Evolutionary conservation across 2,888 invertebrate species (phyloP).

Genomic region (Mesodorylaimus sp.): DNA sequence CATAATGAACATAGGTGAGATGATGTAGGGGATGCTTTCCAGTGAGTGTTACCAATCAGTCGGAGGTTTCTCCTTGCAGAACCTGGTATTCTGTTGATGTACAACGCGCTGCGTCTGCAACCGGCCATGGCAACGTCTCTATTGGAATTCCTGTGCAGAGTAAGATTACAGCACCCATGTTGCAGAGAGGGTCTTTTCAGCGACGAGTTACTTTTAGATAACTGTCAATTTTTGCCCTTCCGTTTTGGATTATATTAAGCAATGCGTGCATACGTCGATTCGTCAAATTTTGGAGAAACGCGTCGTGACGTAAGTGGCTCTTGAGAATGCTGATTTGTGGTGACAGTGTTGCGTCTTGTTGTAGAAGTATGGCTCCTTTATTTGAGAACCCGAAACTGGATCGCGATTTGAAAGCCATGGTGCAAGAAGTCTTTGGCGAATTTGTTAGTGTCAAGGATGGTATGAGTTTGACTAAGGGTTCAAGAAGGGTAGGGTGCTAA

Average conservation of each 20-base stretch:
- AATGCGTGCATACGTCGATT: conserved; percentile 61
- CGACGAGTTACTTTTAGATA: conserved; percentile 42
- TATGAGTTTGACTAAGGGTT: conserved; percentile 18
- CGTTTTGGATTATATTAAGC: conserved; percentile 54
- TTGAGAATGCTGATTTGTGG: conserved; percentile 1
- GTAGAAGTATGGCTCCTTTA: conserved; percentile 53
- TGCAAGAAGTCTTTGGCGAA: conserved; percentile 74
- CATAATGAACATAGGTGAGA: conserved; percentile 66
- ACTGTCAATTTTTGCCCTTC: conserved; percentile 67
- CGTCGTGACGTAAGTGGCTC: conserved; percentile 46
- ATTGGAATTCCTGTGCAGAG: conserved; percentile 67
- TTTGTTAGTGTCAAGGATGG: conserved; percentile 50
- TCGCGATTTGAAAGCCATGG: conserved; percentile 57
- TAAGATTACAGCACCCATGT: conserved; percentile 21
- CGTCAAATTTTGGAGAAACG: conserved; percentile 73
- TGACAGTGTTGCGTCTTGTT: conserved; percentile 1
- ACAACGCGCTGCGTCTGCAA: conserved; percentile 74
- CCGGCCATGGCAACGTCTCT: conserved; percentile 72
- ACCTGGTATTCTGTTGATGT: conserved; percentile 79
- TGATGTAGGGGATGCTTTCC: neutral
- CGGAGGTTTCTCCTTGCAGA: no score
- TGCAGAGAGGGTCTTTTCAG: neutral
- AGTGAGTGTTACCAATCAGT: no score
- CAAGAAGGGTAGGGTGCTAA: conserved; percentile 13
- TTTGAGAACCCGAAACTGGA: conserved; percentile 74